Conservation (phyloP, 2,797 vertebrate genomes). For the Otus scops region DNA sequence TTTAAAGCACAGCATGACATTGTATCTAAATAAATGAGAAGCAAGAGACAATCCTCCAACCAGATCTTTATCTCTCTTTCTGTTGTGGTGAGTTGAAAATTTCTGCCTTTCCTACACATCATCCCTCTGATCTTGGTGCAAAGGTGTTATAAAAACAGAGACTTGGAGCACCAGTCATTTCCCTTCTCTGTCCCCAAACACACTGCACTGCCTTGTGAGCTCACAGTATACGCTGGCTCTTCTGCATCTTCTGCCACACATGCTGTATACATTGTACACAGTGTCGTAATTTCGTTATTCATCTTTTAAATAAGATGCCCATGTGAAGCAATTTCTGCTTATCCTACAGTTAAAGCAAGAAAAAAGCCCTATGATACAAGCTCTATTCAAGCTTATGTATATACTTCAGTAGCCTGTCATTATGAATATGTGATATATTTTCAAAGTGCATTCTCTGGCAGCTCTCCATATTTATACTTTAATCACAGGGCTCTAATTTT, state of each 20-base stretch:
- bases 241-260: background rate
- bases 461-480: constrained; percentile 59
- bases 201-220: fast-evolving
- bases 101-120: background rate
- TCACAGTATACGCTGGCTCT: fast-evolving
- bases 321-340: constrained; percentile 2
- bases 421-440: constrained; percentile 40
- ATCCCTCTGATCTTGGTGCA: background rate
- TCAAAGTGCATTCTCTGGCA: constrained; percentile 58
- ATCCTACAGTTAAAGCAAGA: background rate
- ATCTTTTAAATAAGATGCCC: background rate
- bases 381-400: background rate
- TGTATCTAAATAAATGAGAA: background rate
- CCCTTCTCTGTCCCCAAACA: background rate
- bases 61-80: background rate
- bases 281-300: background rate
- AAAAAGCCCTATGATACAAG: background rate
- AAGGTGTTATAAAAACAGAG: background rate
- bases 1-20: background rate
- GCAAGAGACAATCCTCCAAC: background rate
- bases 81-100: background rate
- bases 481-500: constrained; percentile 63
- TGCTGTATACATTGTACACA: background rate
- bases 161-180: background rate
- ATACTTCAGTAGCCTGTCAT: constrained; percentile 41